Base-by-base conservation (phyloP, 2,113 vertebrate species). In the Triplophysa rosa region DNA sequence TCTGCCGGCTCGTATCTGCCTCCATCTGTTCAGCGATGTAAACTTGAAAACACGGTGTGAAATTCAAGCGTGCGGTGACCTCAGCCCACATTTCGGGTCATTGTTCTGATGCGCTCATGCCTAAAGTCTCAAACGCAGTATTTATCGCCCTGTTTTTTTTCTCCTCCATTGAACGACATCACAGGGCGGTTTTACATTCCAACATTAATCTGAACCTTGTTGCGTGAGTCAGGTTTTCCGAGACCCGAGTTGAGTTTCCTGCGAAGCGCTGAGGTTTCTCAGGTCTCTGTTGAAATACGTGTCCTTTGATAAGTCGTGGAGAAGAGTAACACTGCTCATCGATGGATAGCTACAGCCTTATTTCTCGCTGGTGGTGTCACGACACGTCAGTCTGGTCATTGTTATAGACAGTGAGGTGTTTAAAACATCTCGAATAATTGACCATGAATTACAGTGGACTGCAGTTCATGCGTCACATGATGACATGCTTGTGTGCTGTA, bases 31-130 rank as follows among this genome's bases (percentile, higher is more conserved):
- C 71, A 49, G 79, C 79, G 52, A 29, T 80, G 71, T 81, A 62
- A 61, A 66, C 54, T 74, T 56, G 54, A 74, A 80, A 67, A 80
- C 63, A 67, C 12, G 52, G 54, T 33, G 52, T 73, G 79, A 80
- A 74, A 67, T 56, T 56, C 12, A 63, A 80, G 69, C 54, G 19
- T 56, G 70, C 23, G n/a, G 29, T 74, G 16, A 67, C 37, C 19
- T 58, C 72, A 49, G 62, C 70, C 64, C 79, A 80, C 52, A 59
- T 80, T 73, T 12, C 3, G 61, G 64, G 52, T 64, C 71, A 74
- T 54, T 80, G 79, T 80, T 73, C 49, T 73, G 69, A 73, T 58
- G 40, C 26, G 52, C 70, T 80, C 79, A 71, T 80, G 79, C 64
- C 74, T 80, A 29, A 40, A 75, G 40, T 63, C 26, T 49, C 29